These are phyloP conservation scores for Urocitellus parryii DNA, from an alignment of 2,113 vertebrate genomes.

Conservation along the genomic window DNA sequence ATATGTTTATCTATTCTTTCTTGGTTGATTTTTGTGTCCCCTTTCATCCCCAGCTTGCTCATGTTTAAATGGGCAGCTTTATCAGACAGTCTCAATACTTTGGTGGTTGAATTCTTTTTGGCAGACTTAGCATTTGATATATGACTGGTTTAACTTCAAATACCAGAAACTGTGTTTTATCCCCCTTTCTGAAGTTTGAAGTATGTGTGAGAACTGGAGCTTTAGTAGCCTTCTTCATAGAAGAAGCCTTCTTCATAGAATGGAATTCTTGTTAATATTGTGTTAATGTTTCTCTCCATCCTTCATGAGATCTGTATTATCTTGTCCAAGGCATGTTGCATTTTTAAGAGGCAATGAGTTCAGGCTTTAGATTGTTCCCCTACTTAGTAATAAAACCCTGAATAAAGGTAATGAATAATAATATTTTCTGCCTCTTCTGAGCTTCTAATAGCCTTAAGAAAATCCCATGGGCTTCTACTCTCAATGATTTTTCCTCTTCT, in stretches of 20 bases:
- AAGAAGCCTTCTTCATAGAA: background rate
- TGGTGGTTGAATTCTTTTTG: background rate
- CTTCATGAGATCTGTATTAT: background rate
- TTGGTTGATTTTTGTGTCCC: background rate
- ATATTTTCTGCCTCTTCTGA: background rate
- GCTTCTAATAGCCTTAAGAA: background rate
- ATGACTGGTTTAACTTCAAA: background rate
- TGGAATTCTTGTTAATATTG: background rate
- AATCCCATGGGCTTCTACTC: background rate
- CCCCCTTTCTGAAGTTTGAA: slow-evolving; percentile 11
- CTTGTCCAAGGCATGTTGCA: background rate
- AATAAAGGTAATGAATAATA: background rate
- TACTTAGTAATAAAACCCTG: background rate
- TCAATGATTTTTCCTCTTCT: background rate
- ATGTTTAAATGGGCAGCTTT: background rate
- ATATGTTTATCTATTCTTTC: background rate
- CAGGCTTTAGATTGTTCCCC: background rate
- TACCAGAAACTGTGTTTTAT: background rate
- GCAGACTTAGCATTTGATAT: background rate
- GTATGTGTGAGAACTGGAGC: background rate
- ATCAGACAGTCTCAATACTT: background rate
- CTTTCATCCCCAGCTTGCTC: background rate
- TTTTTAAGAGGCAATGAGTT: slow-evolving; percentile 32
- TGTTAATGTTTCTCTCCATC: background rate
- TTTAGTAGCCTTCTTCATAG: background rate